A percentile compares a stretch with the other conserved stretches of the same genome.
Conservation (phyloP, 2,797 vertebrate species). For the Pterois miles region DNA sequence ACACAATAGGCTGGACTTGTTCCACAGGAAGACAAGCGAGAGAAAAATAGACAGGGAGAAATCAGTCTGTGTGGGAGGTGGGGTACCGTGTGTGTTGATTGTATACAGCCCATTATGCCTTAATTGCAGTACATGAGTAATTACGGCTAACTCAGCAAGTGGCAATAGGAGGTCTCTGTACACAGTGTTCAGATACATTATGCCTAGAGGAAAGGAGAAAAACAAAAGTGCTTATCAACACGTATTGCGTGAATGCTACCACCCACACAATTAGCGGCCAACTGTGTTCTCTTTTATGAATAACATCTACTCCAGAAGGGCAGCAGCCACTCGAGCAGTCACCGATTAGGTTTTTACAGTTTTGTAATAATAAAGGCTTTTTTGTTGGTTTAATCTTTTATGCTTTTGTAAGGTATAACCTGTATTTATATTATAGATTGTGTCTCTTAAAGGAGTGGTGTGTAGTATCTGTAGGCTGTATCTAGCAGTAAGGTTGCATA, state of each 20-base stretch:
- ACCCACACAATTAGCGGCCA: conserved; percentile 37
- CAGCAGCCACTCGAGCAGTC: neutral
- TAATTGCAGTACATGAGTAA: conserved; percentile 78
- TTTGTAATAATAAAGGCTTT: neutral
- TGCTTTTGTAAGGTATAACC: neutral
- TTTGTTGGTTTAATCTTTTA: neutral
- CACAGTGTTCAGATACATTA: conserved; percentile 50
- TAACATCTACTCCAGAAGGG: conserved; percentile 3
- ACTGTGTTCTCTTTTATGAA: conserved; percentile 14
- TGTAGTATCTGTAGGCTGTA: too few relatives aligned
- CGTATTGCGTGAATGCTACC: conserved; percentile 8
- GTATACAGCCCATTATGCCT: conserved; percentile 64
- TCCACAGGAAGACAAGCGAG: conserved; percentile 19
- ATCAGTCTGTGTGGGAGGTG: neutral
- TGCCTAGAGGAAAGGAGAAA: conserved; percentile 29
- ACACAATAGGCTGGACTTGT: conserved; percentile 12
- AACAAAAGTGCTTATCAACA: conserved; percentile 52
- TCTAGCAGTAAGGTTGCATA: too few relatives aligned
- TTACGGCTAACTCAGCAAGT: conserved; percentile 60
- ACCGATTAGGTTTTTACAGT: neutral
- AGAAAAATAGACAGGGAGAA: conserved; percentile 14
- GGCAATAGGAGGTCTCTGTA: conserved; percentile 41
- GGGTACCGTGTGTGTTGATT: conserved; percentile 41
- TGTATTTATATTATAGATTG: neutral
- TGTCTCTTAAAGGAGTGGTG: too few relatives aligned